These are phyloP conservation scores for Hemiprocne comata DNA, from an alignment of 2,113 vertebrate species.

Conservation along the genomic window DNA sequence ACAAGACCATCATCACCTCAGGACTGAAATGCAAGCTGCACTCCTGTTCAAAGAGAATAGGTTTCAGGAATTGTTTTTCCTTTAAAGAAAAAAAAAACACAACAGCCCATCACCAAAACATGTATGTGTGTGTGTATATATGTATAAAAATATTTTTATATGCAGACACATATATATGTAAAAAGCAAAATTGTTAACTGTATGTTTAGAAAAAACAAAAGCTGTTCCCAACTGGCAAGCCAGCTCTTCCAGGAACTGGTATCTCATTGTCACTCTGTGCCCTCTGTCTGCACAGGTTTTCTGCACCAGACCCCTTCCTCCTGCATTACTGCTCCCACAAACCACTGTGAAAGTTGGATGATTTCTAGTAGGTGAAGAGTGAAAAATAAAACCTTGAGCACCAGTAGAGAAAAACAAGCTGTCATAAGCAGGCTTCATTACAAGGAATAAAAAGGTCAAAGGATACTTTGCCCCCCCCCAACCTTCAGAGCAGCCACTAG, in stretches of 20 bases:
- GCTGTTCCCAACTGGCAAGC: not conserved
- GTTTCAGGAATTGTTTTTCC: not conserved
- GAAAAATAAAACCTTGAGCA: slow-evolving; percentile 14
- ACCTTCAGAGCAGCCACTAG: not conserved
- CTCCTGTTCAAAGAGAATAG: not conserved
- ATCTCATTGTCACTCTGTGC: not conserved
- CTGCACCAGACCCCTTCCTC: not conserved
- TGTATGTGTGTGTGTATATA: rapidly evolving
- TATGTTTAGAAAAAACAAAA: not conserved
- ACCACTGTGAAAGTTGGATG: not conserved
- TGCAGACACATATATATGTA: not conserved
- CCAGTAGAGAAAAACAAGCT: slow-evolving; percentile 33
- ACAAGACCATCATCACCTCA: not conserved
- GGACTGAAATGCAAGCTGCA: not conserved
- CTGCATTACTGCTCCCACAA: not conserved
- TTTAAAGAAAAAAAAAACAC: not conserved
- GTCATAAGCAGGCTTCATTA: not conserved
- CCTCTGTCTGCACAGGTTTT: not conserved
- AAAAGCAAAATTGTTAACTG: not conserved
- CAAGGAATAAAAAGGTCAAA: slow-evolving; percentile 40
- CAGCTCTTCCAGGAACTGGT: not conserved
- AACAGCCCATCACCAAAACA: not conserved
- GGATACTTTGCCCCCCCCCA: not conserved
- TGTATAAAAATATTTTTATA: not conserved
- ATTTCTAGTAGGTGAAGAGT: not conserved